Base-by-base conservation (phyloP, 2,888 invertebrate genomes). In the Volucella zonaria region DNA sequence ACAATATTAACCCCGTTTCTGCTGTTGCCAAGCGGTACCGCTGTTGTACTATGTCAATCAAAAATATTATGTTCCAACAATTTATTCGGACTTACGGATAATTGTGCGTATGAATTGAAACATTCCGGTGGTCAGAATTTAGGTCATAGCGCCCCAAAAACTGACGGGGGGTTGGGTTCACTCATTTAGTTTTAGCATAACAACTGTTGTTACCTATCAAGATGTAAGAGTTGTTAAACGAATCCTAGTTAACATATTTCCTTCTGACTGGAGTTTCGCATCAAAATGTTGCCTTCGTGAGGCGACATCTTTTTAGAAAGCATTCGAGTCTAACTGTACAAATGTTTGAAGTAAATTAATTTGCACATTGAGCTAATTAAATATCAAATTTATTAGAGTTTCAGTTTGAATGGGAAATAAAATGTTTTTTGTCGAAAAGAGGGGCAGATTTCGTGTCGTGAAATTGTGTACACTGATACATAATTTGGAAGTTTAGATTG, bases 1-100 rank as follows among this genome's bases (percentile, higher is more conserved):
- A 8, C 12, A 61, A 14, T 68, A 82, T 82, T 82, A 82, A 78
- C 82, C 82, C 23, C 56, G 52, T 56, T 81, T 67, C 38, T 51
- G n/a, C 42, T 42, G 38, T 61, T 14, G n/a, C 15, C 14, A 38
- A 68, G 45, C 31, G 31, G 6, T 4, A 31, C 31, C 31, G 31
- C 45, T 8, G n/a, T 45, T 56, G 15, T 49, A 12, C 47, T 47
- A 14, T 23, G 49, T 66, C 78, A 78, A 58, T 78, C 42, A 42
- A 51, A 49, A 71, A 78, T 64, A 49, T 58, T 40, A 56, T 15
- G 14, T 47, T 42, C 47, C 43, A 8, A 12, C 1, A 14, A 66
- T 61, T 59, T 59, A 14, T 58, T 12, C 45, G 67, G 43, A 70
- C 42, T 49, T 52, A 10, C 8, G 52, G 23, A 31, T 15, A 45